Percentiles rank a stretch among this genome's conserved stretches.
Conservation (phyloP, 2,113 vertebrate species). For the Epinephelus cyanopodus region DNA sequence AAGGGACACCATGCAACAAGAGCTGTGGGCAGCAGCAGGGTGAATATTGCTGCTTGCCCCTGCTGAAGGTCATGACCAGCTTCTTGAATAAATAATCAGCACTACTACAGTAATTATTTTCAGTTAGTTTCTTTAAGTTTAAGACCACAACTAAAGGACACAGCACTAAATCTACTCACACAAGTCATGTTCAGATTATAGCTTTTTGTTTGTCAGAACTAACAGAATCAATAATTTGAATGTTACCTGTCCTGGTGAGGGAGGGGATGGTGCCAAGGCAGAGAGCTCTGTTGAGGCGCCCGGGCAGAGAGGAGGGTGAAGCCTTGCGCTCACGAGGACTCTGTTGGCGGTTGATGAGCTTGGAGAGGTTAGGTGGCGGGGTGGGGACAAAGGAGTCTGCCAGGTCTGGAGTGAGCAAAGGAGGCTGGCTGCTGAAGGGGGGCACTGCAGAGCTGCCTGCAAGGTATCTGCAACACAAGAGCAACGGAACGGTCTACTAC, state of each 20-base stretch:
- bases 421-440: conserved; percentile 74
- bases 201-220: neutral
- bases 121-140: neutral
- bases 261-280: conserved; percentile 93
- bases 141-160: neutral
- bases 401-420: conserved; percentile 58
- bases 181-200: neutral
- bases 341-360: conserved; percentile 87
- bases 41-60: neutral
- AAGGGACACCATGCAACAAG: neutral
- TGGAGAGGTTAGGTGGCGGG: conserved; percentile 90
- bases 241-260: conserved; percentile 89
- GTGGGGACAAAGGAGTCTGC: conserved; percentile 86
- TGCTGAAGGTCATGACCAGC: neutral
- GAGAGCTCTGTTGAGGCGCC: conserved; percentile 92
- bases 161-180: neutral
- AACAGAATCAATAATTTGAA: neutral
- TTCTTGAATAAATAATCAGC: neutral
- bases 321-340: conserved; percentile 84
- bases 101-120: neutral
- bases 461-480: conserved; percentile 89
- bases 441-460: conserved; percentile 80
- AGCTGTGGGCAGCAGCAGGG: neutral
- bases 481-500: conserved; percentile 66
- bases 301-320: conserved; percentile 91